A percentile compares a stretch with the other conserved stretches of the same genome.
Evolutionary conservation across 2,113 vertebrate species (phyloP).

Genomic region (Pantherophis guttatus): DNA sequence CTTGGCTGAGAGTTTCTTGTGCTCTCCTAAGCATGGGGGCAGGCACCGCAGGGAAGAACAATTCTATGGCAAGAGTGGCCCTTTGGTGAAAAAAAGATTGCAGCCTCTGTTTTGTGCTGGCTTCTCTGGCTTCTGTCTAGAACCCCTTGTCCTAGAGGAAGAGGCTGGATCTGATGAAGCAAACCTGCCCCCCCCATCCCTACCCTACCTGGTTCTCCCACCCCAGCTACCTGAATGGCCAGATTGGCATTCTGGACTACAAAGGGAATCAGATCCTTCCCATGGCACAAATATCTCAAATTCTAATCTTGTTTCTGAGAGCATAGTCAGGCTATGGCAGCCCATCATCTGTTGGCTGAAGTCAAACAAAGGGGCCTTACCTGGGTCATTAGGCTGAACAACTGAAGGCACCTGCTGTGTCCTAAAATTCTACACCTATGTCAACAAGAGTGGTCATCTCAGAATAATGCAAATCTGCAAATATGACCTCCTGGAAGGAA

Average conservation of each 20-base stretch:
- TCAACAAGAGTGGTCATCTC: not conserved
- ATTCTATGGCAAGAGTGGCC: not conserved
- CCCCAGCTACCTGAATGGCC: not conserved
- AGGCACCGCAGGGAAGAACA: not conserved
- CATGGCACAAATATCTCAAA: not conserved
- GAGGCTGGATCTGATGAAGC: not conserved
- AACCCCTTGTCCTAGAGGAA: too few relatives aligned
- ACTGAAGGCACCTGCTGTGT: not conserved
- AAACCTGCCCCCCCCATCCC: not conserved
- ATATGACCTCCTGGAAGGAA: not conserved
- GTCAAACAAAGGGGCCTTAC: not conserved
- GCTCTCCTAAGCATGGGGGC: not conserved
- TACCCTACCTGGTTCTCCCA: not conserved
- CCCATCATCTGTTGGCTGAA: not conserved
- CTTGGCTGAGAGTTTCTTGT: constrained; percentile 17
- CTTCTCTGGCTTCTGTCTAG: too few relatives aligned
- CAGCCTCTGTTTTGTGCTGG: not conserved
- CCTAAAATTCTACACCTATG: not conserved
- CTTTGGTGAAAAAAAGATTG: too few relatives aligned
- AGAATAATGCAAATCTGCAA: not conserved
- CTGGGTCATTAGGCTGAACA: too few relatives aligned
- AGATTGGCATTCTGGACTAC: not conserved
- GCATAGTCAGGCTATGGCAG: too few relatives aligned
- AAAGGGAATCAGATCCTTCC: not conserved
- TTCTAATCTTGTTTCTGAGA: not conserved